A percentile compares a stretch with the other conserved stretches of the same genome.
Conservation (phyloP, 2,113 vertebrate species). For the Coturnix japonica region DNA sequence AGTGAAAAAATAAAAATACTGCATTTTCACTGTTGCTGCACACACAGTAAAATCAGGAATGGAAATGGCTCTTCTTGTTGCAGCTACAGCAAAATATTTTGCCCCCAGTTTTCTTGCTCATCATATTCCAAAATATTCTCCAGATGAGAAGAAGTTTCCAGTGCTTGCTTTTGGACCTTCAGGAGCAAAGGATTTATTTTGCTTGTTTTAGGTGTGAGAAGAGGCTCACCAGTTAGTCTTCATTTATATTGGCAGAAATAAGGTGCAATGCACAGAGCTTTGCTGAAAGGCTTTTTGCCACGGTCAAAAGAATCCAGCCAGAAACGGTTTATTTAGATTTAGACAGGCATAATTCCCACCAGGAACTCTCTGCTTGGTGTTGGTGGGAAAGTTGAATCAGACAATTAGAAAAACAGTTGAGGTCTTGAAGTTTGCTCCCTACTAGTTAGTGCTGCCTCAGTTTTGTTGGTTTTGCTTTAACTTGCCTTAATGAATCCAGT, state of each 20-base stretch:
- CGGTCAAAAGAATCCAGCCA: not conserved
- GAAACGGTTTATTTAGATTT: not conserved
- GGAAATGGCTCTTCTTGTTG: not conserved
- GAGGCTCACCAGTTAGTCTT: not conserved
- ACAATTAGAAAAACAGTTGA: not conserved
- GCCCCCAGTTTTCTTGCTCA: not conserved
- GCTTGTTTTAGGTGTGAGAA: not conserved
- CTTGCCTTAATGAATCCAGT: not conserved
- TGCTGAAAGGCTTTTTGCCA: not conserved
- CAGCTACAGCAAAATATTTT: slow-evolving; percentile 37
- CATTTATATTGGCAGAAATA: not conserved
- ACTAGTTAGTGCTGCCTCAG: not conserved
- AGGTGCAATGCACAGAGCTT: not conserved
- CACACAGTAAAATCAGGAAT: not conserved
- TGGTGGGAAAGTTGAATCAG: not conserved
- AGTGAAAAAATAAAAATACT: not conserved
- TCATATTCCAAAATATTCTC: not conserved
- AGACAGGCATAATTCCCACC: not conserved
- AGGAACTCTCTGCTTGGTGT: not conserved
- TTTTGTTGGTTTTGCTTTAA: not conserved
- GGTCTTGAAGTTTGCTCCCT: not conserved
- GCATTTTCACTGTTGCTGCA: not conserved
- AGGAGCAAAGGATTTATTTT: not conserved
- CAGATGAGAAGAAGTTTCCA: slow-evolving; percentile 7
- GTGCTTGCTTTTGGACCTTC: not conserved